These are phyloP conservation scores for Arctia plantaginis DNA, from an alignment of 2,888 invertebrate genomes.

Conservation along the genomic window DNA sequence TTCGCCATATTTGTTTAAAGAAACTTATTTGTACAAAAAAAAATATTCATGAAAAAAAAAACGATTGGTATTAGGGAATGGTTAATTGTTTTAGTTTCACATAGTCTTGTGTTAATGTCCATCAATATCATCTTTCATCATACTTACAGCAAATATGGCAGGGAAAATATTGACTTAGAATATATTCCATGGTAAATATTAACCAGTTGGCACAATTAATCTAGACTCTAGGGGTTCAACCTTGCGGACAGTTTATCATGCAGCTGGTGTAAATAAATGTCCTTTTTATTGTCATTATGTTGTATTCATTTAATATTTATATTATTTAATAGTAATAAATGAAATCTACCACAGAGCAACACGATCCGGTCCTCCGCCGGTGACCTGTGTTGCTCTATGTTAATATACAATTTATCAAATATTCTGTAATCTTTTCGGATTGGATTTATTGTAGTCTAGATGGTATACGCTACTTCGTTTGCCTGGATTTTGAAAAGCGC, in stretches of 20 bases:
- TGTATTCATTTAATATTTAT: background rate
- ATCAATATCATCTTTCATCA: background rate
- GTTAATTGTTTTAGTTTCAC: background rate
- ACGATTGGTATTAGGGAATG: background rate
- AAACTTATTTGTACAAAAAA: too few relatives aligned
- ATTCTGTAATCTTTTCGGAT: too few relatives aligned
- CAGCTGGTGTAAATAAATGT: conserved; percentile 40
- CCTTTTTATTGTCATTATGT: conserved; percentile 20
- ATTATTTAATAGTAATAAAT: background rate
- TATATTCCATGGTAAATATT: conserved; percentile 24
- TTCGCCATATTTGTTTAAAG: too few relatives aligned
- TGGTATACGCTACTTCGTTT: too few relatives aligned
- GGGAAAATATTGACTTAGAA: background rate
- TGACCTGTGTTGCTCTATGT: too few relatives aligned
- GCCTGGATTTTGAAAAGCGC: too few relatives aligned
- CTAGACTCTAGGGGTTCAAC: conserved; percentile 36
- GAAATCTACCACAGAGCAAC: too few relatives aligned
- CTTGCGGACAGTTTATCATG: conserved; percentile 54
- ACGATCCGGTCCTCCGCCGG: too few relatives aligned
- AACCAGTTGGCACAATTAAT: conserved; percentile 41
- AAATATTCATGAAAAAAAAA: too few relatives aligned
- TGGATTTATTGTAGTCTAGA: too few relatives aligned
- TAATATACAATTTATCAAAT: too few relatives aligned
- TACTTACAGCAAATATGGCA: background rate
- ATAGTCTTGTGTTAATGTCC: background rate